Evolutionary conservation across 2,113 vertebrate genomes (phyloP).

Genomic region (Scatophagus argus): DNA sequence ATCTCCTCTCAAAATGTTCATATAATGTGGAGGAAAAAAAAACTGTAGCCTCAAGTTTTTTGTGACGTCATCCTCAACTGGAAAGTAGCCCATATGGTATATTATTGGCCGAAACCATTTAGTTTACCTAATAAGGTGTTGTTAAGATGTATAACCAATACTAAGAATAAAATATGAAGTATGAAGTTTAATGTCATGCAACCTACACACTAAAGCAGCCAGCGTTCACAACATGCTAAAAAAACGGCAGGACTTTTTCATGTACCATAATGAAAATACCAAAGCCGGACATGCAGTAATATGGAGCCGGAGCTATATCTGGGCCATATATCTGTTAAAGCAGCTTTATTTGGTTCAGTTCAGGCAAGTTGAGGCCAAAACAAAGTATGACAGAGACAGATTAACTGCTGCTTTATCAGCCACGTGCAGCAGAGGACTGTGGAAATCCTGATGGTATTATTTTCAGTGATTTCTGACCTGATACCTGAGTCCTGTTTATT

Average conservation of each 20-base stretch:
- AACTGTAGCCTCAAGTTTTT: no score
- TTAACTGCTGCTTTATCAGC: conserved; percentile 62
- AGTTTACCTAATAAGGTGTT: conserved; percentile 12
- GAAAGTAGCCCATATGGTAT: no score
- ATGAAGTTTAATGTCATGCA: not conserved
- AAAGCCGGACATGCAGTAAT: conserved; percentile 40
- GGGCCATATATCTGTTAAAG: conserved; percentile 65
- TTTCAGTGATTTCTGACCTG: conserved; percentile 43
- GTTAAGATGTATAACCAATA: not conserved
- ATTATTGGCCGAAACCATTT: no score
- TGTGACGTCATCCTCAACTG: no score
- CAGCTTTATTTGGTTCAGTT: conserved; percentile 67
- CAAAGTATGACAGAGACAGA: conserved; percentile 71
- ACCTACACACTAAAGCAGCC: not conserved
- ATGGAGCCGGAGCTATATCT: conserved; percentile 52
- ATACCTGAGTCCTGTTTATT: conserved; percentile 1
- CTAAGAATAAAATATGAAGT: not conserved
- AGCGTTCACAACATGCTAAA: not conserved
- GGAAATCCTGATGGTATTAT: conserved; percentile 34
- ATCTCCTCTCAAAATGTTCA: no score
- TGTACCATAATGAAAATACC: conserved; percentile 31
- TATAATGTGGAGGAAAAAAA: no score
- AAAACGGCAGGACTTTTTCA: conserved; percentile 14
- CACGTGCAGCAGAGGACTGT: conserved; percentile 28
- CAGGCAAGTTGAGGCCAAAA: conserved; percentile 60